Evolutionary conservation across 2,888 invertebrate species (phyloP).

Genomic region (Amphipyra berbera): DNA sequence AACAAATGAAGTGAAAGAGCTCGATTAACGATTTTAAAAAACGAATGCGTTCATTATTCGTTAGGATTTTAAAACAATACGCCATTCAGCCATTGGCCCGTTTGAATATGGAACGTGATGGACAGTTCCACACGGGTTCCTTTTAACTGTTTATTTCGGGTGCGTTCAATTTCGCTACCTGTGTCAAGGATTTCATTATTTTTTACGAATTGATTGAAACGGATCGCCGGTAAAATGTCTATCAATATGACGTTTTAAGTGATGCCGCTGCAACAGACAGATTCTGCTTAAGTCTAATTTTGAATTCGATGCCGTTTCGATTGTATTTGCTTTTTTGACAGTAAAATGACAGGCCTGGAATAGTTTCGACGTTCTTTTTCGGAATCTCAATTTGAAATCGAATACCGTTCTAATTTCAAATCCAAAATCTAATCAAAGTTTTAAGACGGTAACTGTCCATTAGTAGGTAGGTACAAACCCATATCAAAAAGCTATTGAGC

Average conservation of each 20-base stretch:
- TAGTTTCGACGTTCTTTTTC: slow-evolving; percentile 11
- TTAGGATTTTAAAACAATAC: slow-evolving; percentile 87
- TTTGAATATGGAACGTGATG: slow-evolving; percentile 87
- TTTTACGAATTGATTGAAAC: slow-evolving; percentile 74
- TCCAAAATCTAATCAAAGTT: slow-evolving; percentile 8
- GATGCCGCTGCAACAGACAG: slow-evolving; percentile 45
- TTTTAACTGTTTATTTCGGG: slow-evolving; percentile 83
- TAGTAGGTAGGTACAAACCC: slow-evolving; percentile 17
- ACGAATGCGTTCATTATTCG: slow-evolving; percentile 81
- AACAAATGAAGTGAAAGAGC: slow-evolving; percentile 87
- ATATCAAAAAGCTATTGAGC: slow-evolving; percentile 48
- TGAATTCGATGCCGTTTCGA: slow-evolving; percentile 29
- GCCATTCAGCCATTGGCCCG: slow-evolving; percentile 80
- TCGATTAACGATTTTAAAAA: slow-evolving; percentile 85
- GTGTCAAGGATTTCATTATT: slow-evolving; percentile 76
- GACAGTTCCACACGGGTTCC: slow-evolving; percentile 66
- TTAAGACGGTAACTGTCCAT: not conserved
- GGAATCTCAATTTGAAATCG: not conserved
- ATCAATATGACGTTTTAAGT: slow-evolving; percentile 73
- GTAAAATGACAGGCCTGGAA: slow-evolving; percentile 23
- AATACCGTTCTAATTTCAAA: not conserved
- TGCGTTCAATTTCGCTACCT: slow-evolving; percentile 72
- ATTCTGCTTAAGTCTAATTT: slow-evolving; percentile 53
- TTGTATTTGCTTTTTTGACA: slow-evolving; percentile 47
- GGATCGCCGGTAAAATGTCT: slow-evolving; percentile 71